These are phyloP conservation scores for Etheostoma spectabile DNA, from an alignment of 2,113 vertebrate species.

Conservation along the genomic window DNA sequence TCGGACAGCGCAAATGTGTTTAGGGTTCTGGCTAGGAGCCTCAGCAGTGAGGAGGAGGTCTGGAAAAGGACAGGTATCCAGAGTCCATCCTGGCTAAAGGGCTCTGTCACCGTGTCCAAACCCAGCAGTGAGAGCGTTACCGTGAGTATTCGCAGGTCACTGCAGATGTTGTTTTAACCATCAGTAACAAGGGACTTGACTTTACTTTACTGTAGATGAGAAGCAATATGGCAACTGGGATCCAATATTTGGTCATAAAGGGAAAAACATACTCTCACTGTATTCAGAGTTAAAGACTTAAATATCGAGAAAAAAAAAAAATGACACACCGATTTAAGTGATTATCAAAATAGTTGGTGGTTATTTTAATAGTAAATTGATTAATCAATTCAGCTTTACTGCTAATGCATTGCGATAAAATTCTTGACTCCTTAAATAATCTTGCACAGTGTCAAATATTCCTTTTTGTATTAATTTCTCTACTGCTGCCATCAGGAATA, in stretches of 20 bases:
- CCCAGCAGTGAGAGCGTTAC: slow-evolving; percentile 59
- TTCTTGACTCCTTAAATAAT: no score
- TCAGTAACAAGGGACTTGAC: background rate
- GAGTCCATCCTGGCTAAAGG: slow-evolving; percentile 83
- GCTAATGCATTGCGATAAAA: no score
- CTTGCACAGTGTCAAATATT: no score
- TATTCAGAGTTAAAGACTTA: no score
- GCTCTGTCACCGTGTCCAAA: slow-evolving; percentile 75
- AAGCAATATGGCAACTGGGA: background rate
- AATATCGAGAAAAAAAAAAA: no score
- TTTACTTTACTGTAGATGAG: background rate
- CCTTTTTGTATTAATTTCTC: no score
- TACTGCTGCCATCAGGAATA: no score
- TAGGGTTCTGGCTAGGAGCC: slow-evolving; percentile 71
- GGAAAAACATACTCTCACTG: no score
- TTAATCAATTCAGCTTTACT: no score
- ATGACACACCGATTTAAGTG: no score
- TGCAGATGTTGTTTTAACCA: background rate
- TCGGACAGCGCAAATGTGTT: slow-evolving; percentile 45
- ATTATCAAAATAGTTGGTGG: no score
- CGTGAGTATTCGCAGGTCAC: slow-evolving; percentile 73
- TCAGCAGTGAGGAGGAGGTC: slow-evolving; percentile 52
- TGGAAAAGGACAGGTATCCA: slow-evolving; percentile 82
- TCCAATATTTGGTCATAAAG: background rate
- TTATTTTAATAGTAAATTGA: no score